Conservation (phyloP, 2,797 vertebrate genomes). For the Lepus townsendii region DNA sequence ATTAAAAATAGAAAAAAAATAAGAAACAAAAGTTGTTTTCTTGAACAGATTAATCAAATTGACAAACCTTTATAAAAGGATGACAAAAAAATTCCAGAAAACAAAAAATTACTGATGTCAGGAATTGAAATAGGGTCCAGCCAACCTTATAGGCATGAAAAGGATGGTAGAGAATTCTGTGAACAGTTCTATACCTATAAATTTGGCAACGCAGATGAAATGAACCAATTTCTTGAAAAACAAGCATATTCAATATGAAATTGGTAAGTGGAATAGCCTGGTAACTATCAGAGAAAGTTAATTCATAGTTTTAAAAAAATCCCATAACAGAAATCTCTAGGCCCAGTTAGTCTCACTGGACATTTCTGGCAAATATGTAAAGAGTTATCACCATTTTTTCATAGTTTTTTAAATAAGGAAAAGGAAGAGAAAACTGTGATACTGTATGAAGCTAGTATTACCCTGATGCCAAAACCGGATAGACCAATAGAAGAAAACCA, state of each 20-base stretch:
- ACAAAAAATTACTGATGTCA: neutral
- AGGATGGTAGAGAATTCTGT: neutral
- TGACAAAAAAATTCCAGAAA: neutral
- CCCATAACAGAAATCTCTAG: neutral
- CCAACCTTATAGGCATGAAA: neutral
- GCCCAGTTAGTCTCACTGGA: neutral
- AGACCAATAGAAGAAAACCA: neutral
- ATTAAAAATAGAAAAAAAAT: neutral
- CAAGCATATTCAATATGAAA: neutral
- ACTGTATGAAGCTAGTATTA: neutral
- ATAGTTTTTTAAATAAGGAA: neutral
- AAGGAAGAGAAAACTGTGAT: neutral
- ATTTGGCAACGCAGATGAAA: neutral
- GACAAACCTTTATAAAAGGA: neutral
- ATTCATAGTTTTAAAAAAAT: slow-evolving; percentile 1
- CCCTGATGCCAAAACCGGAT: neutral
- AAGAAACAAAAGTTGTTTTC: neutral
- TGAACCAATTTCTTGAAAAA: neutral
- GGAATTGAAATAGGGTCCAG: neutral
- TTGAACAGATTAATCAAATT: neutral
- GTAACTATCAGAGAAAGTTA: neutral
- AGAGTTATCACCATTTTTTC: neutral
- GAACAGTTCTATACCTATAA: neutral
- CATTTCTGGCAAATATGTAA: neutral
- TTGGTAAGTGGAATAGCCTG: neutral